phyloP scores from a whole-genome alignment of 2,888 invertebrate genomes.

The Watsonalla cultraria region DNA sequence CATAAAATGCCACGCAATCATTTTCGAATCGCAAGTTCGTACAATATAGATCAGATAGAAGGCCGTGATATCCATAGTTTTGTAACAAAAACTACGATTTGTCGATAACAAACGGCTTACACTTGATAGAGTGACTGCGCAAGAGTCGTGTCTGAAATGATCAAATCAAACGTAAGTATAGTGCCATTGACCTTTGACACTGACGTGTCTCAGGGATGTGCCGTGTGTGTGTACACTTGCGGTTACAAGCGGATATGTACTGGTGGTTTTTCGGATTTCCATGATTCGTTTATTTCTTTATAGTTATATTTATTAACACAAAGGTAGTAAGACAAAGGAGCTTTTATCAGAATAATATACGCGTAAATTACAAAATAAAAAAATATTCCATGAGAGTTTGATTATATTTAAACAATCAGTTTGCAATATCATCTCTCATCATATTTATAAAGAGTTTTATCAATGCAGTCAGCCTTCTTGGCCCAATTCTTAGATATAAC shows the following conservation, averaged over 20 bases:
- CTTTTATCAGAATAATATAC: no score
- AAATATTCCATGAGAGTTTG: no score
- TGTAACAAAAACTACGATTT: background rate
- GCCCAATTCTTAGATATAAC: no score
- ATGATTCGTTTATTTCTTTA: no score
- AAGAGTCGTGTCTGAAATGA: background rate
- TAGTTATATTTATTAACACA: no score
- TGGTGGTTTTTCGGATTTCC: no score
- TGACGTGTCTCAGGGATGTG: background rate
- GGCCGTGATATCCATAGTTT: background rate
- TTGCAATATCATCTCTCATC: no score
- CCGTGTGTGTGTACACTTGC: background rate
- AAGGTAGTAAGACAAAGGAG: no score
- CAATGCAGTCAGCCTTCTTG: no score
- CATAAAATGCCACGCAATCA: background rate
- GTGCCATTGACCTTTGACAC: constrained; percentile 16
- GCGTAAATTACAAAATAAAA: no score
- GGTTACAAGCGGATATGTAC: background rate
- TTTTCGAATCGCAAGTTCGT: background rate
- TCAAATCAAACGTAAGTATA: background rate
- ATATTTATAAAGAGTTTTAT: no score
- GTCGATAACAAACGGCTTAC: background rate
- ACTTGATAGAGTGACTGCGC: background rate
- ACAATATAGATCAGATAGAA: background rate
- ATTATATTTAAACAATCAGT: no score